Base-by-base conservation (phyloP, 1,140 invertebrate genomes). In the Melipona quadrifasciata region DNA sequence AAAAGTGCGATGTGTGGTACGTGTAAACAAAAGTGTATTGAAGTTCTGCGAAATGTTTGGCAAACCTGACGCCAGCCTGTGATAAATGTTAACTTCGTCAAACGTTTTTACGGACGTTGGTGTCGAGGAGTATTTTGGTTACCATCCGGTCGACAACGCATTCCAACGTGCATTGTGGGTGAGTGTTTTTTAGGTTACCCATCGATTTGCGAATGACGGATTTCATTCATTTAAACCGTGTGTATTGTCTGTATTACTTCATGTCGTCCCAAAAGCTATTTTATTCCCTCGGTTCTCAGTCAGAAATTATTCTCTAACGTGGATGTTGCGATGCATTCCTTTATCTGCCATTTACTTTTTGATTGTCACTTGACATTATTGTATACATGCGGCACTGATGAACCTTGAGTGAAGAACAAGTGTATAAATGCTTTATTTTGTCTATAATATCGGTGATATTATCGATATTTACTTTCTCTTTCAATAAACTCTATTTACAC, bases 161-260 rank as follows among this genome's bases (percentile, higher is more conserved):
- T 74, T 68, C 51, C 58, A 73, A 61, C 47, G 47, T 67, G n/a
- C 39, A 73, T 34, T 27, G 67, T 64, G 17, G 81, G 85, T 86
- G 68, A 86, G 85, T 73, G 55, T n/a, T 16, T 76, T 86, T 78
- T 68, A 86, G 85, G 81, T 86, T 86, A 86, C 5, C 11, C 14
- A 2, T 57, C 27, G 12, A 53, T 57, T 53, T 61, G 34, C 19
- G 19, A 53, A 17, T 14, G 10, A 34, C 39, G 19, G 8, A 6
- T 53, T 24, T 12, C 1, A 14, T 24, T 47, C 10, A 10, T 55
- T 11, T 55, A 16, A 19, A 51, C 51, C 31, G 19, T 19, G 0
- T 19, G 34, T 55, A 24, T 0, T 21, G 17, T 12, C 39, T 17
- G 34, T 27, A 53, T 10, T 53, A 1, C n/a, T 12, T 55, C 1